phyloP scores from a whole-genome alignment of 2,797 vertebrate species.

The Linurgus olivaceus region DNA sequence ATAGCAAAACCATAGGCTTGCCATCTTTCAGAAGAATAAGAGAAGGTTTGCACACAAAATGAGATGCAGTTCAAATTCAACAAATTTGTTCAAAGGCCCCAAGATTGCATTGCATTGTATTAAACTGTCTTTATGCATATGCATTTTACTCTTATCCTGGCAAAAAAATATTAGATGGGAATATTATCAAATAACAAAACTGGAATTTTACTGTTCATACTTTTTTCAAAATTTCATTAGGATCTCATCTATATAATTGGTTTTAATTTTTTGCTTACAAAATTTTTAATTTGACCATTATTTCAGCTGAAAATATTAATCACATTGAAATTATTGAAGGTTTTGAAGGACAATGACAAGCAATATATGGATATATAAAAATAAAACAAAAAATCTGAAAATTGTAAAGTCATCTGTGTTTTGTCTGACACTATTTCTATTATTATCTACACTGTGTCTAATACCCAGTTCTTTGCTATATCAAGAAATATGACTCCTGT shows the following conservation, averaged over 20 bases:
- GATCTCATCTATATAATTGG: not conserved
- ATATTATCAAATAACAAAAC: not conserved
- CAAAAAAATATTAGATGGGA: not conserved
- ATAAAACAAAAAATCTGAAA: not conserved
- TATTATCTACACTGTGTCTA: not conserved
- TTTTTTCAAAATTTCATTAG: not conserved
- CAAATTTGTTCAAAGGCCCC: not conserved
- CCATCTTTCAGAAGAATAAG: not conserved
- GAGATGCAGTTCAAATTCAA: not conserved
- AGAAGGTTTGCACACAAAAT: not conserved
- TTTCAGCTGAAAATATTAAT: not conserved
- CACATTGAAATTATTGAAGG: not conserved
- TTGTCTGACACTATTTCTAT: not conserved
- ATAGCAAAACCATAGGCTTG: not conserved
- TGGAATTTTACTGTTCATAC: not conserved
- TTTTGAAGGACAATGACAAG: not conserved
- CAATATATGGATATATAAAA: not conserved
- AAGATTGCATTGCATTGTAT: not conserved
- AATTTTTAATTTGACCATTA: not conserved
- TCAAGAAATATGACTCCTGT: not conserved
- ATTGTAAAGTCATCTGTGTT: not conserved
- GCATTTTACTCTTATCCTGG: not conserved
- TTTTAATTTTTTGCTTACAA: not conserved
- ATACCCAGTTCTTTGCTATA: not conserved
- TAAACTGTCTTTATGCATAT: not conserved